phyloP scores from a whole-genome alignment of 2,888 invertebrate genomes.

The Amphipoea lucens region DNA sequence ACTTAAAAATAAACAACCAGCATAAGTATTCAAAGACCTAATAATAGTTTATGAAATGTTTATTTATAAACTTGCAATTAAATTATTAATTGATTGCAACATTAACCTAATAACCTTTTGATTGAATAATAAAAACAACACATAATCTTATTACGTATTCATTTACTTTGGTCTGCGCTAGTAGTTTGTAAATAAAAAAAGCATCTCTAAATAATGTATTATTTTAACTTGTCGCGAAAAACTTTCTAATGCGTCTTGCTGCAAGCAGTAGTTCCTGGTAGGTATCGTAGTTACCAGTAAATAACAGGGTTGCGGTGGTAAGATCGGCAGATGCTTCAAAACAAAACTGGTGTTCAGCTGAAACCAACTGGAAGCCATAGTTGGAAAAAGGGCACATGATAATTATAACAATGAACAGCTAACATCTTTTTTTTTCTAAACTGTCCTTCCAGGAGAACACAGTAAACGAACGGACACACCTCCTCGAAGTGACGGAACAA shows the following conservation, averaged over 20 bases:
- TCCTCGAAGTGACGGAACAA: constrained; percentile 93
- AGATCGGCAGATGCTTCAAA: background rate
- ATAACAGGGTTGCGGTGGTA: background rate
- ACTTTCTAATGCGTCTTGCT: background rate
- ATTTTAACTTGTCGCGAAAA: too few species aligned
- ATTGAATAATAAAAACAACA: constrained; percentile 27
- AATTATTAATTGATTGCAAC: constrained; percentile 21
- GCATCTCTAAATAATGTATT: background rate
- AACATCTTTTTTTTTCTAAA: background rate
- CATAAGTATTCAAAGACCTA: background rate
- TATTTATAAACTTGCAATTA: constrained; percentile 23
- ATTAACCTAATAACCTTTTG: constrained; percentile 23
- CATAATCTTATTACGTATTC: constrained; percentile 8
- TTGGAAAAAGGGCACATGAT: background rate
- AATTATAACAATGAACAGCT: background rate
- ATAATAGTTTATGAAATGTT: constrained; percentile 1
- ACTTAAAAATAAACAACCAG: background rate
- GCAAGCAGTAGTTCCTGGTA: background rate
- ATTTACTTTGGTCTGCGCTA: background rate
- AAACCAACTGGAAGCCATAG: background rate
- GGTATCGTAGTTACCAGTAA: background rate
- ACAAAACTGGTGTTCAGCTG: background rate
- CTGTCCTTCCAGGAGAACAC: constrained; percentile 83
- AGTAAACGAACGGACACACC: constrained; percentile 94
- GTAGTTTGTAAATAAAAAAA: background rate